These are phyloP conservation scores for Catostylus mosaicus DNA, from an alignment of 30 jellyfish, hydroid and myxozoan genomes.

Conservation along the genomic window DNA sequence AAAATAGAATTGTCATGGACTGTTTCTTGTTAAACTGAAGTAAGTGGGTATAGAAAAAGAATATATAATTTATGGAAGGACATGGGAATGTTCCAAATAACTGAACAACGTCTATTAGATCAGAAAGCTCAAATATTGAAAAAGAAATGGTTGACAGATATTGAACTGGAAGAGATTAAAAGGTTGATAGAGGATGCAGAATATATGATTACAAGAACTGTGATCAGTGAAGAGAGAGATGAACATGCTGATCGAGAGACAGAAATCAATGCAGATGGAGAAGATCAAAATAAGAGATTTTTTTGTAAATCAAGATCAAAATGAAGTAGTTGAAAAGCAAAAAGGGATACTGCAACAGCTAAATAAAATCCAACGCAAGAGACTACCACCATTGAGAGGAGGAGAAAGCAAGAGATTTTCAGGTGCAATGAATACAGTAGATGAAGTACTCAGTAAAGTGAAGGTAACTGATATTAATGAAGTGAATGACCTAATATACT, in stretches of 20 bases:
- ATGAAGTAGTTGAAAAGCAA: background rate
- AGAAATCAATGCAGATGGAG: too few species aligned
- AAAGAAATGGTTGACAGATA: constrained; percentile 3
- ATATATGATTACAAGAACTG: too few species aligned
- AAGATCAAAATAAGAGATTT: too few species aligned
- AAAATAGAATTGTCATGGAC: background rate
- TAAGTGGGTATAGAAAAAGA: constrained; percentile 8
- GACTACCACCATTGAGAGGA: too few species aligned
- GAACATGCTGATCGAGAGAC: too few species aligned
- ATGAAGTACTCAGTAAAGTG: too few species aligned
- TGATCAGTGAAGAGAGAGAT: too few species aligned
- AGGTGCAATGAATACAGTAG: too few species aligned
- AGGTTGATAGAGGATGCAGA: too few species aligned
- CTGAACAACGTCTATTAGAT: constrained; percentile 12
- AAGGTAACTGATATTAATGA: background rate
- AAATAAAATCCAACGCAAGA: too few species aligned
- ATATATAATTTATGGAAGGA: background rate
- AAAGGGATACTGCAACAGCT: constrained; percentile 7
- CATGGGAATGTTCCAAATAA: constrained; percentile 20
- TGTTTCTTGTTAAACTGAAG: background rate
- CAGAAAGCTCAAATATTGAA: constrained; percentile 3
- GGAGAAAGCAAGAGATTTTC: too few species aligned
- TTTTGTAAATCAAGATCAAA: background rate
- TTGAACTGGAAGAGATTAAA: constrained; percentile 1
- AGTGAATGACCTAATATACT: background rate